phyloP scores from a whole-genome alignment of 2,797 vertebrate genomes.

The Eulemur coronatus region DNA sequence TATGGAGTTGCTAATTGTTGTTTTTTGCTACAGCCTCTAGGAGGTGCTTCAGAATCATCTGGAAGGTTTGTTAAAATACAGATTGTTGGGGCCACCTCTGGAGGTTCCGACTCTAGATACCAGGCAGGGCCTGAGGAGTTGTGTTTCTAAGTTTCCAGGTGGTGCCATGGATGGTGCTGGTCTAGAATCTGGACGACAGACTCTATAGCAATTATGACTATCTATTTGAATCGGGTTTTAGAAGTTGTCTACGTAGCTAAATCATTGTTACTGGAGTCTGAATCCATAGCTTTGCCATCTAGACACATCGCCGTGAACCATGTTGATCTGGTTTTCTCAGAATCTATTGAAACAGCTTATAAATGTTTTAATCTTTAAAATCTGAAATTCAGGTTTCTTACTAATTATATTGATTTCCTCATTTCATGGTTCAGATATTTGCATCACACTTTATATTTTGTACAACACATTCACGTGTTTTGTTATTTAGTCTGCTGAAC shows the following conservation, averaged over 20 bases:
- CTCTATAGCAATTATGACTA: not conserved
- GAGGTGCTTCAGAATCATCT: not conserved
- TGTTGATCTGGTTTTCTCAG: not conserved
- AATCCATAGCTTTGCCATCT: not conserved
- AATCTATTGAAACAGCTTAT: not conserved
- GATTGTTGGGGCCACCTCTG: not conserved
- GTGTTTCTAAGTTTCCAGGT: not conserved
- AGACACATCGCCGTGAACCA: not conserved
- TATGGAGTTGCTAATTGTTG: not conserved
- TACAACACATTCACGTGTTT: not conserved
- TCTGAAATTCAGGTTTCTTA: not conserved
- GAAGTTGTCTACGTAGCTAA: not conserved
- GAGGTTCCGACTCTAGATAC: rapidly evolving
- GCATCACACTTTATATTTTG: not conserved
- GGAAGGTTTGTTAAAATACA: not conserved
- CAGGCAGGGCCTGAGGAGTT: not conserved
- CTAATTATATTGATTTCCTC: not conserved
- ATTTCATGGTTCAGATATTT: not conserved
- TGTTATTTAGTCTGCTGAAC: not conserved
- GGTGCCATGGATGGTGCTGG: not conserved
- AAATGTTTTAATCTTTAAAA: not conserved
- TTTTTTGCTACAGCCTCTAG: not conserved
- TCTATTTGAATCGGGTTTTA: not conserved
- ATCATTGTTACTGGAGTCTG: not conserved
- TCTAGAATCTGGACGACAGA: not conserved